Conservation (phyloP, 1,140 invertebrate species). For the Adelges cooleyi region DNA sequence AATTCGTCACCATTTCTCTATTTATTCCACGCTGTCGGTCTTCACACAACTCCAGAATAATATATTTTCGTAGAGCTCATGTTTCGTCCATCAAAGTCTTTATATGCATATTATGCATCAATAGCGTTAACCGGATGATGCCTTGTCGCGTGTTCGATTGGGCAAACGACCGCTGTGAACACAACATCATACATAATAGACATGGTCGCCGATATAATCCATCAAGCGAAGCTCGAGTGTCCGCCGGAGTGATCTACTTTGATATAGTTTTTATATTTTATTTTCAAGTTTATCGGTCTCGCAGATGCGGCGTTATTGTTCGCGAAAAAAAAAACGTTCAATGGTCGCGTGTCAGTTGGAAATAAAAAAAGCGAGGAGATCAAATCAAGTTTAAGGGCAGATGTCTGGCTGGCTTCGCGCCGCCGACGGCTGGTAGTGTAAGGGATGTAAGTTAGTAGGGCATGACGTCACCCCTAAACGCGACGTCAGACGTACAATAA, state of each 20-base stretch:
- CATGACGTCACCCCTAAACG: conserved; percentile 26
- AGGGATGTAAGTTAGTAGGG: conserved; percentile 29
- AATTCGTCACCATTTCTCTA: no score
- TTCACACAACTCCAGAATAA: no score
- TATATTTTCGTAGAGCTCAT: no score
- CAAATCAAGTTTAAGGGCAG: conserved; percentile 28
- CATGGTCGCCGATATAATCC: background rate
- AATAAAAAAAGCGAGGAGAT: conserved; percentile 11
- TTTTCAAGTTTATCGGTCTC: conserved; percentile 27
- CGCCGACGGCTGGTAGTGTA: background rate
- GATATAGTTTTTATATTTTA: conserved; percentile 11
- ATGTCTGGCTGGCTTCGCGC: conserved; percentile 3
- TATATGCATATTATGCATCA: no score
- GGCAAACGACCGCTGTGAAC: no score
- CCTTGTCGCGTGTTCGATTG: no score
- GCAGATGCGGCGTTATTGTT: conserved; percentile 20
- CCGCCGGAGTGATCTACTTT: conserved; percentile 23
- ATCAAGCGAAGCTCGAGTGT: conserved; percentile 25
- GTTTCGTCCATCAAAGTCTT: no score
- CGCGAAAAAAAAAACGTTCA: background rate
- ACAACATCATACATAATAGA: no score
- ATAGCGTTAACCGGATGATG: no score
- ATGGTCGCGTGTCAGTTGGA: conserved; percentile 22
- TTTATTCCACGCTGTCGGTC: no score
- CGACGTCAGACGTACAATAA: conserved; percentile 27